Conservation (phyloP, 2,797 vertebrate species). For the Darevskia mixta region DNA sequence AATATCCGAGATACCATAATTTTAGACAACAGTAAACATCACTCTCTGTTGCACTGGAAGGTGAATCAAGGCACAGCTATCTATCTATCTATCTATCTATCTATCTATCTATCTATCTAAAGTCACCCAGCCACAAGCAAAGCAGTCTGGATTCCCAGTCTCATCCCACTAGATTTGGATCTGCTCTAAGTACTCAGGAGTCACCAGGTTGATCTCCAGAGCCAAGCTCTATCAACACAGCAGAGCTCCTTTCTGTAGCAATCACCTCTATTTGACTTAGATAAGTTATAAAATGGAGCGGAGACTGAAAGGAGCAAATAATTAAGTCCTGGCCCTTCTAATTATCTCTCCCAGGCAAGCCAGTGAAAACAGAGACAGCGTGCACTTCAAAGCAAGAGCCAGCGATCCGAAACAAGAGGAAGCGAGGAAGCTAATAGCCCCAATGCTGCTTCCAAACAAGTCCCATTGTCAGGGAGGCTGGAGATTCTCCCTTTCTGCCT, state of each 20-base stretch:
- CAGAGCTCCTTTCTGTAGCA: neutral
- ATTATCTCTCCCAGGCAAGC: neutral
- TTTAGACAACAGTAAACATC: neutral
- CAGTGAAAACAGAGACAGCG: neutral
- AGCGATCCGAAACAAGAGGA: neutral
- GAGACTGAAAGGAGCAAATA: constrained; percentile 7
- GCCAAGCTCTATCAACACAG: neutral
- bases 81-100: no score
- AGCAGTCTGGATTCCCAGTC: no score
- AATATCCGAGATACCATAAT: no score
- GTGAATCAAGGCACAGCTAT: neutral
- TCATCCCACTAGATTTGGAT: no score
- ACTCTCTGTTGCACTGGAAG: neutral
- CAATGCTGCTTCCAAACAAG: neutral
- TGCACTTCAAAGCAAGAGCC: constrained; percentile 19
- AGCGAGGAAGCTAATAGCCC: neutral
- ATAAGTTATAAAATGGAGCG: neutral
- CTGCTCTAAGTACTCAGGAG: neutral
- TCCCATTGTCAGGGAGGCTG: neutral
- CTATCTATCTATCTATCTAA: no score
- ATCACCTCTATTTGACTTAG: neutral
- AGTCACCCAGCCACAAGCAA: neutral
- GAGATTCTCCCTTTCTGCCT: neutral
- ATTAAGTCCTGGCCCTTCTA: constrained; percentile 19
- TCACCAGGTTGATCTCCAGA: neutral